These are phyloP conservation scores for Ailuropoda melanoleuca DNA, from an alignment of 2,113 vertebrate genomes.

Conservation along the genomic window DNA sequence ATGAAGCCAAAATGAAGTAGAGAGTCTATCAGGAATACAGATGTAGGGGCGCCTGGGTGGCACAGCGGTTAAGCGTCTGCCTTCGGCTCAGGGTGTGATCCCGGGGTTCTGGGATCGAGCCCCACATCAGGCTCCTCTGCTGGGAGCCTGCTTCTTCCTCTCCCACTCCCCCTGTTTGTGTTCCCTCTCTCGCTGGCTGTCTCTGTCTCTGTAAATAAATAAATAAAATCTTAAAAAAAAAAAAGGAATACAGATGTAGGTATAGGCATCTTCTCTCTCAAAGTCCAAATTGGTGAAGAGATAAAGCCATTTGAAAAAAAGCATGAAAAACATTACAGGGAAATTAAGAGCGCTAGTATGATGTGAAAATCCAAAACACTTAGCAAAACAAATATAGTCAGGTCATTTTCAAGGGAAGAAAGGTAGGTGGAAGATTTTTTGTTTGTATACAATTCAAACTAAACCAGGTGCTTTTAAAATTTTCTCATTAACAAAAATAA, in stretches of 20 bases:
- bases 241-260: not conserved
- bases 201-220: too few species aligned
- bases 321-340: not conserved
- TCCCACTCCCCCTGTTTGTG: too few species aligned
- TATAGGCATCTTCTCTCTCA: not conserved
- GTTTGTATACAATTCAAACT: not conserved
- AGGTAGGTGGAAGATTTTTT: not conserved
- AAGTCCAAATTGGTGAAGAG: not conserved
- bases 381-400: not conserved
- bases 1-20: not conserved
- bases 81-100: too few species aligned
- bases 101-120: too few species aligned
- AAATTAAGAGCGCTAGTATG: not conserved
- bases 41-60: too few species aligned
- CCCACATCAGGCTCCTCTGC: too few species aligned
- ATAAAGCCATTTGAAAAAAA: not conserved
- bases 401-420: not conserved
- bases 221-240: too few species aligned
- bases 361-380: not conserved
- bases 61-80: too few species aligned
- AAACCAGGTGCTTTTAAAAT: not conserved
- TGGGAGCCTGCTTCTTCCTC: too few species aligned
- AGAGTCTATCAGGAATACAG: not conserved
- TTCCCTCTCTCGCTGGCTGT: too few species aligned
- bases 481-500: constrained; percentile 22